A percentile compares a stretch with the other conserved stretches of the same genome.
Evolutionary conservation across 2,888 invertebrate species (phyloP).

Genomic region (Agapostemon virescens): DNA sequence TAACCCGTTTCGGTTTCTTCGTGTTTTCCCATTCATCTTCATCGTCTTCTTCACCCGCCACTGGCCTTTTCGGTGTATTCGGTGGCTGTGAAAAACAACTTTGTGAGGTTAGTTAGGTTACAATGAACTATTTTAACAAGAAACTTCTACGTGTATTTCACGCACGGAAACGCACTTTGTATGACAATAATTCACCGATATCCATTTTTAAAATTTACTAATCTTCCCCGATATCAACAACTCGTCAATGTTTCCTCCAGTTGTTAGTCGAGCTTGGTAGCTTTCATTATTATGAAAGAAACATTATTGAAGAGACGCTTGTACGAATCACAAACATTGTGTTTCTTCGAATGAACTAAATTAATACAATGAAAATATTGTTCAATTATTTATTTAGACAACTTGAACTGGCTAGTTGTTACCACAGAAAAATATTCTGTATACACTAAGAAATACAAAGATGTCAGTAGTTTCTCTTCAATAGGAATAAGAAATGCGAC

Average conservation of each 20-base stretch:
- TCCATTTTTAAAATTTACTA: slow-evolving; percentile 73
- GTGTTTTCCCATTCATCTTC: slow-evolving; percentile 85
- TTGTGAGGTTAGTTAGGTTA: slow-evolving; percentile 40
- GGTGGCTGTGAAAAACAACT: slow-evolving; percentile 84
- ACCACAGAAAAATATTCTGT: slow-evolving; percentile 9
- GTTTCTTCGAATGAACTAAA: neutral
- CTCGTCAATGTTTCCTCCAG: neutral
- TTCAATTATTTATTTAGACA: slow-evolving; percentile 28
- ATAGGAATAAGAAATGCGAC: neutral
- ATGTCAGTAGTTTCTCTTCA: slow-evolving; percentile 38
- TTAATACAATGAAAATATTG: neutral
- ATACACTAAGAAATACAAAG: slow-evolving; percentile 4
- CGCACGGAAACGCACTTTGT: slow-evolving; percentile 74
- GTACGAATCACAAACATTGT: neutral
- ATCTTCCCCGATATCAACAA: slow-evolving; percentile 7
- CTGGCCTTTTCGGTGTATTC: slow-evolving; percentile 89
- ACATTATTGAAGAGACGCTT: neutral
- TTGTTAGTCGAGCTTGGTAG: neutral
- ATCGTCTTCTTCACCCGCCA: slow-evolving; percentile 85
- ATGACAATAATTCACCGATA: slow-evolving; percentile 80
- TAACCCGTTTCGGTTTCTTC: slow-evolving; percentile 82
- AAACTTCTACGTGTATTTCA: slow-evolving; percentile 5
- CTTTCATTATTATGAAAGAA: slow-evolving; percentile 30
- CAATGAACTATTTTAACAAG: slow-evolving; percentile 4
- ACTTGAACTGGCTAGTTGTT: neutral